phyloP scores from a whole-genome alignment of 2,113 vertebrate genomes.

The Calidris pugnax region DNA sequence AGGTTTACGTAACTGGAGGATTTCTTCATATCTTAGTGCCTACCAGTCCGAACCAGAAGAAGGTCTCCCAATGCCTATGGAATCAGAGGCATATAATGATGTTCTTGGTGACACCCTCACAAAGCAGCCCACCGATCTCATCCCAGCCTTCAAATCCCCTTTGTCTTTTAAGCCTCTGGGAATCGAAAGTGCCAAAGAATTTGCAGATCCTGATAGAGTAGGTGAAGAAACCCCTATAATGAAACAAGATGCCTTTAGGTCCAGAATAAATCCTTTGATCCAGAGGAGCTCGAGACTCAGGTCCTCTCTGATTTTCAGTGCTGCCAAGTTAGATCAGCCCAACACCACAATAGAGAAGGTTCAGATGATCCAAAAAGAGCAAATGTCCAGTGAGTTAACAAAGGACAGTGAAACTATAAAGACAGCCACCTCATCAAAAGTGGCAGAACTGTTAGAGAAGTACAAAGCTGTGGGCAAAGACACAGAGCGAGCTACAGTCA shows the following conservation, averaged over 20 bases:
- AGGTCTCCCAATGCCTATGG: constrained; percentile 71
- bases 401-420: constrained; percentile 76
- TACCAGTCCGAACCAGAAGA: constrained; percentile 80
- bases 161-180: constrained; percentile 13
- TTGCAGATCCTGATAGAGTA: constrained; percentile 64
- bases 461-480: constrained; percentile 76
- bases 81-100: constrained; percentile 77
- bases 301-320: constrained; percentile 92
- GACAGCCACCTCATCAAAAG: constrained; percentile 78
- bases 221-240: constrained; percentile 62
- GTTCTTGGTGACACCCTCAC: constrained; percentile 43
- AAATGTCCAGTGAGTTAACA: constrained; percentile 74
- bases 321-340: constrained; percentile 85
- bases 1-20: constrained; percentile 90
- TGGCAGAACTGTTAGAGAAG: constrained; percentile 83
- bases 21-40: constrained; percentile 88
- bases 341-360: constrained; percentile 71
- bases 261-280: constrained; percentile 81
- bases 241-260: constrained; percentile 86
- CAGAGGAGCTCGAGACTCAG: constrained; percentile 89
- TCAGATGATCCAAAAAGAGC: constrained; percentile 79
- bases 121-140: constrained; percentile 78
- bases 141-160: constrained; percentile 77
- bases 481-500: not conserved
- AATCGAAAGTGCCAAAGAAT: constrained; percentile 73